Conservation (phyloP, 2,113 vertebrate species). For the Atrichornis clamosus region DNA sequence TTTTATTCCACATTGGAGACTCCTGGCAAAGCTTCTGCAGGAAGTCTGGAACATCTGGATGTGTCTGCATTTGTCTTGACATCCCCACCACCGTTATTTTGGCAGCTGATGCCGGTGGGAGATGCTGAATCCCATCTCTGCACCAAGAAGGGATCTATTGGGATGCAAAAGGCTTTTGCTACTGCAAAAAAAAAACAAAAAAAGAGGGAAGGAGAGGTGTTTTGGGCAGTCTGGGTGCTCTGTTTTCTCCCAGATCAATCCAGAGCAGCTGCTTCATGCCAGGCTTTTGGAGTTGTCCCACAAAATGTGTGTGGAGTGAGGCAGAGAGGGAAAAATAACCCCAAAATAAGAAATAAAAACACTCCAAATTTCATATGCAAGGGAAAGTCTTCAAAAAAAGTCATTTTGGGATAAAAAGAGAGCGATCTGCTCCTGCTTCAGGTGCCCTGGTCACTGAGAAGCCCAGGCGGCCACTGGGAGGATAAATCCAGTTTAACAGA, state of each 20-base stretch:
- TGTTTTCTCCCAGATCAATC: neutral
- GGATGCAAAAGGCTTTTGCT: neutral
- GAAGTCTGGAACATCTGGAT: neutral
- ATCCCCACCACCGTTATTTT: neutral
- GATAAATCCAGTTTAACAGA: neutral
- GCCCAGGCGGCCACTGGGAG: neutral
- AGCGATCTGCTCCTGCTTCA: neutral
- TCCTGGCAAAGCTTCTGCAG: neutral
- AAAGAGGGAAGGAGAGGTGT: neutral
- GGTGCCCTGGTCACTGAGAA: neutral
- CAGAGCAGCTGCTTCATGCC: neutral
- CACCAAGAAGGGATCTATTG: neutral
- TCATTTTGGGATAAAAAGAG: neutral
- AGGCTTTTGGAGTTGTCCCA: neutral
- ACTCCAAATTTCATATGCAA: neutral
- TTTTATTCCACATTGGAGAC: neutral
- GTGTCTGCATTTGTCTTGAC: neutral
- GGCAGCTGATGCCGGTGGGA: neutral
- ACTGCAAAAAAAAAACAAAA: neutral
- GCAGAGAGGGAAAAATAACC: fast-evolving
- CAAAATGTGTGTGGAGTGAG: neutral
- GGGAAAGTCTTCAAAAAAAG: neutral
- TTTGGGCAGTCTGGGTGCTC: neutral
- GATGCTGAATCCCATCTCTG: neutral
- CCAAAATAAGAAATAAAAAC: neutral